A percentile compares a stretch with the other conserved stretches of the same genome.
These are phyloP conservation scores for Idaea straminata DNA, from an alignment of 2,888 invertebrate genomes.

Conservation along the genomic window DNA sequence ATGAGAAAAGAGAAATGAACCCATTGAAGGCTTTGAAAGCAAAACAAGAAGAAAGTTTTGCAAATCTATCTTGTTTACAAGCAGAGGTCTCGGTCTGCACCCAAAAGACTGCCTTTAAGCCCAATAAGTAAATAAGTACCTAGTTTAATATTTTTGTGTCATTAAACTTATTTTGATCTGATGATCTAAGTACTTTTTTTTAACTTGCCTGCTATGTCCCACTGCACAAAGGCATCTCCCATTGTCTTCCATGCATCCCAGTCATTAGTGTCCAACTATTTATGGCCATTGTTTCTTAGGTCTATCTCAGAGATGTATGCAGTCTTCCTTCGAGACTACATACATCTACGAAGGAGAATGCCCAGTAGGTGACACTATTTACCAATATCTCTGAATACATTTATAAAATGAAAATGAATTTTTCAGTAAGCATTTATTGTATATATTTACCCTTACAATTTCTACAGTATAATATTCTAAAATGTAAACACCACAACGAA, in stretches of 20 bases:
- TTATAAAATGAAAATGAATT: not conserved
- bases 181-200: not conserved
- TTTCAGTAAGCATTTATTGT: not conserved
- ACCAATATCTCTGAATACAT: too few species aligned
- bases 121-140: conserved; percentile 26
- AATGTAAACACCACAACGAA: conserved; percentile 7
- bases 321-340: too few species aligned
- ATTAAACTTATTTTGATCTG: not conserved
- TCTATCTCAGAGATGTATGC: too few species aligned
- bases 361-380: too few species aligned
- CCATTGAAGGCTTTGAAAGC: conserved; percentile 36
- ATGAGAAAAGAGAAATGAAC: conserved; percentile 49
- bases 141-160: not conserved
- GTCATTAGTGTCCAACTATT: too few species aligned
- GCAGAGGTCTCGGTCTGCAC: conserved; percentile 64
- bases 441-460: conserved; percentile 2
- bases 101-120: conserved; percentile 52
- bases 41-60: conserved; percentile 55
- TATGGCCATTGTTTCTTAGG: too few species aligned
- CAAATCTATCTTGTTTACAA: conserved; percentile 52
- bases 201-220: too few species aligned
- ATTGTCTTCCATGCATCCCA: too few species aligned
- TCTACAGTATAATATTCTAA: conserved; percentile 24
- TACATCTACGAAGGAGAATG: too few species aligned
- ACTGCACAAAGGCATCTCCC: too few species aligned